A percentile compares a stretch with the other conserved stretches of the same genome.
Conservation (phyloP, 2,797 vertebrate species). For the Chelmon rostratus region DNA sequence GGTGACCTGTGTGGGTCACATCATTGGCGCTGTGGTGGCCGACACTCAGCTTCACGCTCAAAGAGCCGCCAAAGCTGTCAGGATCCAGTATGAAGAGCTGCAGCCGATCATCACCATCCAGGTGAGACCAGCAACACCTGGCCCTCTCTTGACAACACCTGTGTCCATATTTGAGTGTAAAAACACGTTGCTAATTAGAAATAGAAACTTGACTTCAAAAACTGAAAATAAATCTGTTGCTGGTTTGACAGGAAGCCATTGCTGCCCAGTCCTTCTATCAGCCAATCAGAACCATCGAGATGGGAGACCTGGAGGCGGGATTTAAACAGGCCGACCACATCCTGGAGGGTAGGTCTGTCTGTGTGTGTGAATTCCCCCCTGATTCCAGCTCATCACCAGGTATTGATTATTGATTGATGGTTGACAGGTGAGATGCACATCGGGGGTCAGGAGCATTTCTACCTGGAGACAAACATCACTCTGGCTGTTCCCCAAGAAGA, state of each 20-base stretch:
- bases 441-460: constrained; percentile 97
- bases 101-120: constrained; percentile 91
- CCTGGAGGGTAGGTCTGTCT: constrained; percentile 87
- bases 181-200: background rate
- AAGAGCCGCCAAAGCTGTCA: constrained; percentile 90
- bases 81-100: constrained; percentile 91
- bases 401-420: background rate
- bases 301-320: constrained; percentile 89
- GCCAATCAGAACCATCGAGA: constrained; percentile 87
- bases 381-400: background rate
- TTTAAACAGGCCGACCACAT: constrained; percentile 93
- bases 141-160: background rate
- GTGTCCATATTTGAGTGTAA: background rate
- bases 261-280: constrained; percentile 89
- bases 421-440: constrained; percentile 91
- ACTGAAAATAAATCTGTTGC: background rate
- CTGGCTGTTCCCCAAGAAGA: constrained; percentile 93
- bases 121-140: constrained; percentile 79
- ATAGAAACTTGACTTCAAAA: background rate
- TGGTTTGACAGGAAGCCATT: constrained; percentile 91
- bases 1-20: constrained; percentile 96
- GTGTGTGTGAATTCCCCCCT: background rate
- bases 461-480: constrained; percentile 93
- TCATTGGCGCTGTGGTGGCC: constrained; percentile 93
- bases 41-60: constrained; percentile 93